Conservation (phyloP, 2,113 vertebrate genomes). For the Echinops telfairi region DNA sequence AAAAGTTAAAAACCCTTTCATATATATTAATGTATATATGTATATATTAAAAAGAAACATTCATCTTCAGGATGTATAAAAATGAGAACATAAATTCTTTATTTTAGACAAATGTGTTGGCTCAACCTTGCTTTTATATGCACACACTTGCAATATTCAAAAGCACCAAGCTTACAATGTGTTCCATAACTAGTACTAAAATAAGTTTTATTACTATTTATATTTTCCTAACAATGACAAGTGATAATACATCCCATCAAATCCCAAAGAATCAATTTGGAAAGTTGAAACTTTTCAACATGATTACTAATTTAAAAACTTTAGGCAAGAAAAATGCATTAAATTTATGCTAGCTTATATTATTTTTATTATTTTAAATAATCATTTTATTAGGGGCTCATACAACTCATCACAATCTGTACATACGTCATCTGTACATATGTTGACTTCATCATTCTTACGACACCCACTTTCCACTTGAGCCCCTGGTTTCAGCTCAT, state of each 20-base stretch:
- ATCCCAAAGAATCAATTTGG: slow-evolving; percentile 18
- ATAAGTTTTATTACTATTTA: background rate
- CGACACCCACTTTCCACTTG: too few relatives aligned
- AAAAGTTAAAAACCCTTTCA: too few relatives aligned
- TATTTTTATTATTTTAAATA: too few relatives aligned
- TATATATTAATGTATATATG: too few relatives aligned
- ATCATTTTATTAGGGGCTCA: too few relatives aligned
- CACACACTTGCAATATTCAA: background rate
- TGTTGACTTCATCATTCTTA: too few relatives aligned
- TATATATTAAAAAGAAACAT: too few relatives aligned
- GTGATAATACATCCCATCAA: background rate
- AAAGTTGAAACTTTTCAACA: background rate
- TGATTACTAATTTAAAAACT: background rate
- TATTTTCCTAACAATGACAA: slow-evolving; percentile 25
- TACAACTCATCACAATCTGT: too few relatives aligned
- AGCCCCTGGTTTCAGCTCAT: too few relatives aligned
- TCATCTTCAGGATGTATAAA: too few relatives aligned
- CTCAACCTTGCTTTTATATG: background rate
- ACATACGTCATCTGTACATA: too few relatives aligned
- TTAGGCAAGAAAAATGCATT: background rate
- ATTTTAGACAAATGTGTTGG: background rate
- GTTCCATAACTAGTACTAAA: too few relatives aligned
- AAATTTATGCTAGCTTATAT: slow-evolving; percentile 18
- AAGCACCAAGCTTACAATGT: background rate
- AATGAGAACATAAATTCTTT: background rate